Conservation (phyloP, 1,140 invertebrate species). For the Drosophila pseudoobscura region DNA sequence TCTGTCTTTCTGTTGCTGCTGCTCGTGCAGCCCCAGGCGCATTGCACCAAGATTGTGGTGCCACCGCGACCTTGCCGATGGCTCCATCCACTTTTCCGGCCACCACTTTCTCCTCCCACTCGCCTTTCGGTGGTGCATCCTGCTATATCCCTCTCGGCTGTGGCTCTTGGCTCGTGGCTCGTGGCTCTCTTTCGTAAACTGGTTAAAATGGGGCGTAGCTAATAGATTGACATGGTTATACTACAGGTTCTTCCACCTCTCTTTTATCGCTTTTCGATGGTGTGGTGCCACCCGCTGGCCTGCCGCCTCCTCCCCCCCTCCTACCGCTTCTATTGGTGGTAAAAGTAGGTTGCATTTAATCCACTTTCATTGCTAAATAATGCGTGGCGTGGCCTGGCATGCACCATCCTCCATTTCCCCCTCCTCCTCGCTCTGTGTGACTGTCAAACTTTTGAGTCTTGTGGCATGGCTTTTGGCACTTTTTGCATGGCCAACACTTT, state of each 20-base stretch:
- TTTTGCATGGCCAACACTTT: conserved; percentile 58
- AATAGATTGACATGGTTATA: conserved; percentile 71
- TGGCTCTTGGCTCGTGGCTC: conserved; percentile 32
- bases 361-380: conserved; percentile 75
- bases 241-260: not conserved
- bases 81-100: too few species aligned
- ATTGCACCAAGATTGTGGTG: too few species aligned
- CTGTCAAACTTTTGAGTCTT: conserved; percentile 31
- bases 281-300: conserved; percentile 10
- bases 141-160: conserved; percentile 26
- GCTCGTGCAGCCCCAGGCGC: too few species aligned
- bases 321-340: conserved; percentile 15
- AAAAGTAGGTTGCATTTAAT: conserved; percentile 51
- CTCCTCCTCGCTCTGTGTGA: not conserved
- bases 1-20: too few species aligned
- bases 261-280: too few species aligned
- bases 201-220: conserved; percentile 70
- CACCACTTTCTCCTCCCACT: too few species aligned
- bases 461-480: too few species aligned
- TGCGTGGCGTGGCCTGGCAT: conserved; percentile 53
- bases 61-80: too few species aligned
- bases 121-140: conserved; percentile 27
- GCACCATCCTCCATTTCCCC: conserved; percentile 11
- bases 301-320: conserved; percentile 1
- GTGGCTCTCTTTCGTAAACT: conserved; percentile 48